phyloP scores from a whole-genome alignment of 2,888 invertebrate species.

The Oeneis ivallda region DNA sequence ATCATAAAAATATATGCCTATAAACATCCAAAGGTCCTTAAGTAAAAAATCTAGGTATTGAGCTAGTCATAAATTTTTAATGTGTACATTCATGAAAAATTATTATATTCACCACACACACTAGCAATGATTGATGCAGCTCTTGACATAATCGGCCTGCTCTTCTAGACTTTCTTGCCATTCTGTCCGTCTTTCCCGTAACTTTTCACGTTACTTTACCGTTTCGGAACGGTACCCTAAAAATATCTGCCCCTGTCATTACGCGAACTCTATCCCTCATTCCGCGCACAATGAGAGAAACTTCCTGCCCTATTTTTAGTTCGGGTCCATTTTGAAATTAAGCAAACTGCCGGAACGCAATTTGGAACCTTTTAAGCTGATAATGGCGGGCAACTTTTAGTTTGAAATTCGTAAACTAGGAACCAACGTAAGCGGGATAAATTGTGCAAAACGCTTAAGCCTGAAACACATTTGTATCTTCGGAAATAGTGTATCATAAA shows the following conservation, averaged over 20 bases:
- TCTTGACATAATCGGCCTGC: too few relatives aligned
- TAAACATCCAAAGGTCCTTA: too few relatives aligned
- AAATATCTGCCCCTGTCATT: not conserved
- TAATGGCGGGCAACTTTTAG: slow-evolving; percentile 32
- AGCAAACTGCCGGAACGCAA: slow-evolving; percentile 28
- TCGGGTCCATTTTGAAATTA: slow-evolving; percentile 30
- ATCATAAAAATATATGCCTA: too few relatives aligned
- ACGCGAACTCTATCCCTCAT: not conserved
- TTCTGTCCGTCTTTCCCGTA: too few relatives aligned
- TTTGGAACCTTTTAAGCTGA: slow-evolving; percentile 31
- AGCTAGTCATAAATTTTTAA: too few relatives aligned
- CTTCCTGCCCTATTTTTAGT: slow-evolving; percentile 33
- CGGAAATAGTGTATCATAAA: not conserved
- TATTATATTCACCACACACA: too few relatives aligned
- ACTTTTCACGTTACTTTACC: too few relatives aligned
- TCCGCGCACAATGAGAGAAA: slow-evolving; percentile 3
- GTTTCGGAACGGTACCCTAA: not conserved
- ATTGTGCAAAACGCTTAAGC: not conserved
- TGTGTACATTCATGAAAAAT: too few relatives aligned
- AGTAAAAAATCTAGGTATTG: too few relatives aligned
- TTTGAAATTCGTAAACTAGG: slow-evolving; percentile 9
- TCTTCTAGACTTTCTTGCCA: too few relatives aligned
- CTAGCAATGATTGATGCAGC: too few relatives aligned
- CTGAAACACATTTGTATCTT: not conserved
- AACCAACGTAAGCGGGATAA: not conserved